Base-by-base conservation (phyloP, 2,888 invertebrate species). In the Cephalotes varians region DNA sequence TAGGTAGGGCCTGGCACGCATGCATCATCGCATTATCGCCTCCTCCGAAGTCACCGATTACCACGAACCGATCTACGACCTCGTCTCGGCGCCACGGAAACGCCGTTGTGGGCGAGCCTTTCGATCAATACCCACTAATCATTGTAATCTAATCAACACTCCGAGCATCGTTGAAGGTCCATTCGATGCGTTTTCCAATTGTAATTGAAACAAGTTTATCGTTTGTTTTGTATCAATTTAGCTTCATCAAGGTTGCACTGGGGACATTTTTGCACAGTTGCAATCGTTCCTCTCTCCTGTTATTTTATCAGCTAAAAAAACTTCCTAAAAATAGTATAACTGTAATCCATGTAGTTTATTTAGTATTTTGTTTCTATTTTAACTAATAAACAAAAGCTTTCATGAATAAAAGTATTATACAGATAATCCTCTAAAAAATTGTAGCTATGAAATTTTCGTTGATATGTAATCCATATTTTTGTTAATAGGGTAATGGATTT, bases 1-100 rank as follows among this genome's bases (percentile, higher is more conserved):
- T 64, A 74, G 64, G 34, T 58, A 72, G 72, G 82, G 47, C 31
- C 60, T n/a, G 25, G 44, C 77, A 86, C 83, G 84, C 90, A 86
- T 86, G 85, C 88, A 86, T 90, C 88, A 89, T 87, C 85, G 86
- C 49, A 84, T 90, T 91, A 88, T 90, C 90, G 74, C 83, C 40
- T 79, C 73, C 56, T 81, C 71, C 77, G 49, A 84, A 86, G 80
- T 81, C 54, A 31, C 67, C 64, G 69, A 81, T 84, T 73, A 49
- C 62, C 80, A 10, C 10, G 60, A 47, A n/a, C 58, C 79, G 72
- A 74, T 56, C 56, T n/a, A 69, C 56, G 69, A 56, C 40, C 77
- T 44, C 44, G 62, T 47, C 56, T 25, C 21, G 77, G 77, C 77
- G 69, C 77, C 69, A 56, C 54, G 54, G 28, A 74, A 67, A 77